These are phyloP conservation scores for Myrmophylax atrothorax DNA, from an alignment of 2,113 vertebrate genomes.

Conservation along the genomic window DNA sequence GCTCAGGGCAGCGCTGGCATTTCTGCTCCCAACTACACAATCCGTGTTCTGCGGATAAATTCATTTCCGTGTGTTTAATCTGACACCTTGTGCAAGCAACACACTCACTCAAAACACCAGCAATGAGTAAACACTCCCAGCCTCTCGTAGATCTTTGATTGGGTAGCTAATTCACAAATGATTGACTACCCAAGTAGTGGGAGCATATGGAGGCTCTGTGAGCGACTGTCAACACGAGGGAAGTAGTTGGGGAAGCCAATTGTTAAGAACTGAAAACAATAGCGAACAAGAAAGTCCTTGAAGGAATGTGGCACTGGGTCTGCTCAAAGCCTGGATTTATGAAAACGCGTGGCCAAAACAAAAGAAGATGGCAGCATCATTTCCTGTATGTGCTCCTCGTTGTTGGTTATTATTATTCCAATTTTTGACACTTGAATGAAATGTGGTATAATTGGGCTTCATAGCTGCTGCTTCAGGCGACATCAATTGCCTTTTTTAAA, in stretches of 20 bases:
- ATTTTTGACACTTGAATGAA: slow-evolving; percentile 75
- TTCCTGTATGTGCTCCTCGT: slow-evolving; percentile 39
- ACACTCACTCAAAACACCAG: slow-evolving; percentile 54
- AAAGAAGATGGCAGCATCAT: slow-evolving; percentile 65
- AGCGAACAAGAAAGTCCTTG: slow-evolving; percentile 63
- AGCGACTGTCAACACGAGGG: slow-evolving; percentile 61
- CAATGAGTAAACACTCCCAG: slow-evolving; percentile 27
- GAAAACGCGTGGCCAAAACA: slow-evolving; percentile 61
- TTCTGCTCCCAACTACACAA: not conserved
- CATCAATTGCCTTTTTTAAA: slow-evolving; percentile 75
- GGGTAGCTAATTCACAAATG: slow-evolving; percentile 68
- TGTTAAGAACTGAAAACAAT: slow-evolving; percentile 54
- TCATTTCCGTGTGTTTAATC: slow-evolving; percentile 25
- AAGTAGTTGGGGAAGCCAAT: slow-evolving; percentile 48
- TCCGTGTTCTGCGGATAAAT: not conserved
- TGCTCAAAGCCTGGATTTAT: slow-evolving; percentile 64
- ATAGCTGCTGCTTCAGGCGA: slow-evolving; percentile 62
- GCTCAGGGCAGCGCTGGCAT: not conserved
- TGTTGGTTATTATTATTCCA: slow-evolving; percentile 71
- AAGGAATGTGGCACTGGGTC: slow-evolving; percentile 59
- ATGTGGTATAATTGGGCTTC: slow-evolving; percentile 74
- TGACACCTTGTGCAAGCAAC: slow-evolving; percentile 52
- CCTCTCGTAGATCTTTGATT: slow-evolving; percentile 46
- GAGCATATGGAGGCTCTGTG: slow-evolving; percentile 67
- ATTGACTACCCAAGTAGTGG: slow-evolving; percentile 60